A percentile compares a stretch with the other conserved stretches of the same genome.
Conservation (phyloP, 1,140 invertebrate species). For the Hyles vespertilio region DNA sequence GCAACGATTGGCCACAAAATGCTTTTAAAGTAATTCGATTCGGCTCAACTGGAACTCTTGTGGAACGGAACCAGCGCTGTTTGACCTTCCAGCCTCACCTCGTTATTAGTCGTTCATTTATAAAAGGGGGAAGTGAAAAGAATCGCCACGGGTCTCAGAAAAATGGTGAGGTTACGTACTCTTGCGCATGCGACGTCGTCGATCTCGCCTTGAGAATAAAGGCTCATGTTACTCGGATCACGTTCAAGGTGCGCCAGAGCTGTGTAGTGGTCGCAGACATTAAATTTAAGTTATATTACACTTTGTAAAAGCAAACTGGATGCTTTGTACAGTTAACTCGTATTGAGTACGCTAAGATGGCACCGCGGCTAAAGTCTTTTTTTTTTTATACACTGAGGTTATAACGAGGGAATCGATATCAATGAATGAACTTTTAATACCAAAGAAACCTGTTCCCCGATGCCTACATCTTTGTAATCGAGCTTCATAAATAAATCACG, state of each 20-base stretch:
- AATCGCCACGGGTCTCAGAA: slow-evolving; percentile 37
- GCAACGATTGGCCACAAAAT: slow-evolving; percentile 66
- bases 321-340: slow-evolving; percentile 7
- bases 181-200: slow-evolving; percentile 44
- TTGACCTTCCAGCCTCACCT: slow-evolving; percentile 34
- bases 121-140: slow-evolving; percentile 24
- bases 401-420: slow-evolving; percentile 10
- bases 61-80: slow-evolving; percentile 49
- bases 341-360: slow-evolving; percentile 3
- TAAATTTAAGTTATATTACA: slow-evolving; percentile 34
- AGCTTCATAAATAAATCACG: slow-evolving; percentile 36
- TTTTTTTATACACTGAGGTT: not conserved
- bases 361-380: slow-evolving; percentile 2
- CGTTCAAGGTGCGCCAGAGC: slow-evolving; percentile 63
- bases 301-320: slow-evolving; percentile 9
- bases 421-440: slow-evolving; percentile 20
- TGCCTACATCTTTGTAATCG: slow-evolving; percentile 25
- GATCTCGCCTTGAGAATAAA: slow-evolving; percentile 62
- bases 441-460: slow-evolving; percentile 30
- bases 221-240: slow-evolving; percentile 68
- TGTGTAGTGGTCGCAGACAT: slow-evolving; percentile 46
- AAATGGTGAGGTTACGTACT: slow-evolving; percentile 37
- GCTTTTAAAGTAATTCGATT: slow-evolving; percentile 70
- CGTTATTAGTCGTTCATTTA: slow-evolving; percentile 22
- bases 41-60: slow-evolving; percentile 58